phyloP scores from a whole-genome alignment of 2,888 invertebrate species.

The Synanthedon vespiformis region DNA sequence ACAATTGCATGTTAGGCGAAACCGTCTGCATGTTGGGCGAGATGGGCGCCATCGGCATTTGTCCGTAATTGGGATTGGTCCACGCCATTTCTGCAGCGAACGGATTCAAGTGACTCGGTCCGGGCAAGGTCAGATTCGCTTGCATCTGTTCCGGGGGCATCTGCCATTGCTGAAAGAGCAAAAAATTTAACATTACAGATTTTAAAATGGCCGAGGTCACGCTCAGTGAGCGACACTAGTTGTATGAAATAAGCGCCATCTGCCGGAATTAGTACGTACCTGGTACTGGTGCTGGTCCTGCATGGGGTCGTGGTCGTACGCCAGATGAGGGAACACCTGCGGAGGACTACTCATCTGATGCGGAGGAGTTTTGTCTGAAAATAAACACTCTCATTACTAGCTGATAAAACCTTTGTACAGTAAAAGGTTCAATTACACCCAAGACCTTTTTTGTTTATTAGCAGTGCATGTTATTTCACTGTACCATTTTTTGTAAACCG shows the following conservation, averaged over 20 bases:
- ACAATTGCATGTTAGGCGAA: slow-evolving; percentile 13
- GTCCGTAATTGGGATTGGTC: slow-evolving; percentile 10
- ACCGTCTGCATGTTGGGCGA: slow-evolving; percentile 6
- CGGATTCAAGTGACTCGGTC: not conserved
- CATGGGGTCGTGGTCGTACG: slow-evolving; percentile 8
- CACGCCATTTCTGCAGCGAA: slow-evolving; percentile 11
- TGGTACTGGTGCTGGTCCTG: slow-evolving; percentile 4
- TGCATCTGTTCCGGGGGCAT: slow-evolving; percentile 1
- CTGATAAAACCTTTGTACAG: not conserved
- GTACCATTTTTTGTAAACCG: too few relatives aligned
- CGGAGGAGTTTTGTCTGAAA: slow-evolving; percentile 31
- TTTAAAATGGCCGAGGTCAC: not conserved
- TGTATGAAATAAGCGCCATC: too few relatives aligned
- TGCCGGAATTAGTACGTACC: not conserved
- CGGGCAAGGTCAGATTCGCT: slow-evolving; percentile 2
- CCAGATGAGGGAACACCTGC: slow-evolving; percentile 21
- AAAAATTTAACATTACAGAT: not conserved
- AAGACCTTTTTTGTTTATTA: too few relatives aligned
- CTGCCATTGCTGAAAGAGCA: slow-evolving; percentile 3
- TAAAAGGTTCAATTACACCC: not conserved
- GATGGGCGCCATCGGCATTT: not conserved
- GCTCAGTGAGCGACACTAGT: too few relatives aligned
- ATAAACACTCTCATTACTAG: slow-evolving; percentile 5
- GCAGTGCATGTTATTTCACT: too few relatives aligned
- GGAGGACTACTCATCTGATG: slow-evolving; percentile 31